Conservation (phyloP, 2,113 vertebrate genomes). For the Seriola quinqueradiata region DNA sequence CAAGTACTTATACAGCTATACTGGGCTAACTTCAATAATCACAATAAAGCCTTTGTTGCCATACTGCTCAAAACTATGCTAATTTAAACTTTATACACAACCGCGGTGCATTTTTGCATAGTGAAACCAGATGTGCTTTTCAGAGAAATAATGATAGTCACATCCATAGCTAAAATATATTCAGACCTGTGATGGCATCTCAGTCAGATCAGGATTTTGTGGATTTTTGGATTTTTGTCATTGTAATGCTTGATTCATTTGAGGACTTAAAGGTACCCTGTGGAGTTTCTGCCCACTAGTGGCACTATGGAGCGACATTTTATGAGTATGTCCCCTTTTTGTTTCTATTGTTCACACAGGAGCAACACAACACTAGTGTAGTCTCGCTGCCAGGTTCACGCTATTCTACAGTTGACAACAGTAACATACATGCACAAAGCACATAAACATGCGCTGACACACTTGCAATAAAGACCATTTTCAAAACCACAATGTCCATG, state of each 20-base stretch:
- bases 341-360: background rate
- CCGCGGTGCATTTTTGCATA: conserved; percentile 1
- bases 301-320: background rate
- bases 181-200: background rate
- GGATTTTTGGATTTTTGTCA: conserved; percentile 12
- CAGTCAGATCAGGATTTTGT: conserved; percentile 7
- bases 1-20: conserved; percentile 17
- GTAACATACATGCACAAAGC: background rate
- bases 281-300: background rate
- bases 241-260: background rate
- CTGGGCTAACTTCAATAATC: conserved; percentile 13
- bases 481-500: too few relatives aligned
- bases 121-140: conserved; percentile 27
- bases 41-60: conserved; percentile 43
- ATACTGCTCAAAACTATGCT: conserved; percentile 25
- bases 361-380: background rate
- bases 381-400: too few relatives aligned
- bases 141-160: background rate
- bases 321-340: background rate
- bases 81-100: conserved; percentile 5
- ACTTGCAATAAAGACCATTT: too few relatives aligned
- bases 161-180: conserved; percentile 12
- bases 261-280: background rate
- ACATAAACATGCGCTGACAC: background rate
- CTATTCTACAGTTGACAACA: background rate